Conservation (phyloP, 2,888 invertebrate species). For the Orthosia incerta region DNA sequence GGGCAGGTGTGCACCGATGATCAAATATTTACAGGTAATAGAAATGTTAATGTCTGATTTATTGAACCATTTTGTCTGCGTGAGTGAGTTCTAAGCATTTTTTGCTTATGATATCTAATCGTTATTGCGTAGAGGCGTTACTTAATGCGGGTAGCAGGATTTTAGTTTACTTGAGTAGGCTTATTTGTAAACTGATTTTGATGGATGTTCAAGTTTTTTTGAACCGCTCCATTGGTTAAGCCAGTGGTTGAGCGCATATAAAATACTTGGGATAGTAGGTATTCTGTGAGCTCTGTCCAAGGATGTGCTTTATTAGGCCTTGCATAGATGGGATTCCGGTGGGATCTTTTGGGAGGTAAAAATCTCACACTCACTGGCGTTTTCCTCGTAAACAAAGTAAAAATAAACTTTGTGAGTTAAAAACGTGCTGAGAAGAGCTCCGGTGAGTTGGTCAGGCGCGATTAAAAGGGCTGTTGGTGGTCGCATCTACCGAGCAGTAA, state of each 20-base stretch:
- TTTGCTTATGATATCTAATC: slow-evolving; percentile 25
- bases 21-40: slow-evolving; percentile 30
- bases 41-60: slow-evolving; percentile 18
- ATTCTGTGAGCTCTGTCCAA: neutral
- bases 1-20: slow-evolving; percentile 26
- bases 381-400: too few relatives aligned
- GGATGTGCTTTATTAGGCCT: too few relatives aligned
- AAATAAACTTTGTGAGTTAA: too few relatives aligned
- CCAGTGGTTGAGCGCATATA: neutral
- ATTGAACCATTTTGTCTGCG: slow-evolving; percentile 36
- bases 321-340: too few relatives aligned
- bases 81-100: slow-evolving; percentile 25
- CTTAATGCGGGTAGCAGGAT: slow-evolving; percentile 16
- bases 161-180: neutral
- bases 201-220: slow-evolving; percentile 1
- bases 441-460: too few relatives aligned
- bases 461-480: too few relatives aligned
- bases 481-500: too few relatives aligned
- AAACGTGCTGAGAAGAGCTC: neutral
- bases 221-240: neutral
- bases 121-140: slow-evolving; percentile 30
- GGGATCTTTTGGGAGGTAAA: too few relatives aligned
- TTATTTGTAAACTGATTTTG: neutral
- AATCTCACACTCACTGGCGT: too few relatives aligned
- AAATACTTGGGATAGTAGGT: neutral